Evolutionary conservation across 2,113 vertebrate species (phyloP).

Genomic region (Corvus moneduloides): DNA sequence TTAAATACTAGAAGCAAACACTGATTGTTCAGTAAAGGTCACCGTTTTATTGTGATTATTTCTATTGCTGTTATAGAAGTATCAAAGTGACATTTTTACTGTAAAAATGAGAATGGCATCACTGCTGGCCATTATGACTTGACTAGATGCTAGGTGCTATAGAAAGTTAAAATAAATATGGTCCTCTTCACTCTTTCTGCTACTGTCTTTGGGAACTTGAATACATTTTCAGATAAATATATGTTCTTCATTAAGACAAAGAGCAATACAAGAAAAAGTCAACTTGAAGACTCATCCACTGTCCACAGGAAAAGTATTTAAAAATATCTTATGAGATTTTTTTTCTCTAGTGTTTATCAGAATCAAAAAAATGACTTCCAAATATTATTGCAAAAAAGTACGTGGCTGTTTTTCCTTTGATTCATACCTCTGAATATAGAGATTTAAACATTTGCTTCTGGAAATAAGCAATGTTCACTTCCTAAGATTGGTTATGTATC

Average conservation of each 20-base stretch:
- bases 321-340: background rate
- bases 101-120: background rate
- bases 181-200: background rate
- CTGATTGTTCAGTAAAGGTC: background rate
- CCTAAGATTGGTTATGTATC: conserved; percentile 18
- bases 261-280: background rate
- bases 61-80: background rate
- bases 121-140: background rate
- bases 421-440: conserved; percentile 5
- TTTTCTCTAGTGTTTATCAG: background rate
- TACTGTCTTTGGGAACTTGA: background rate
- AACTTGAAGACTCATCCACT: background rate
- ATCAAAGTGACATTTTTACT: background rate
- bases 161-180: background rate
- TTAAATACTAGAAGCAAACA: background rate
- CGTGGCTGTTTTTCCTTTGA: background rate
- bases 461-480: conserved; percentile 37
- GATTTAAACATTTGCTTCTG: conserved; percentile 43
- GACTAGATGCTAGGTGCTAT: background rate
- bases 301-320: background rate
- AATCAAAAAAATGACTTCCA: background rate
- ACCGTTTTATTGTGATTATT: background rate
- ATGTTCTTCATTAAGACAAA: background rate
- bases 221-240: background rate
- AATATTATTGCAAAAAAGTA: background rate